Base-by-base conservation (phyloP, 1,140 invertebrate species). In the Plectrocnemia conspersa region DNA sequence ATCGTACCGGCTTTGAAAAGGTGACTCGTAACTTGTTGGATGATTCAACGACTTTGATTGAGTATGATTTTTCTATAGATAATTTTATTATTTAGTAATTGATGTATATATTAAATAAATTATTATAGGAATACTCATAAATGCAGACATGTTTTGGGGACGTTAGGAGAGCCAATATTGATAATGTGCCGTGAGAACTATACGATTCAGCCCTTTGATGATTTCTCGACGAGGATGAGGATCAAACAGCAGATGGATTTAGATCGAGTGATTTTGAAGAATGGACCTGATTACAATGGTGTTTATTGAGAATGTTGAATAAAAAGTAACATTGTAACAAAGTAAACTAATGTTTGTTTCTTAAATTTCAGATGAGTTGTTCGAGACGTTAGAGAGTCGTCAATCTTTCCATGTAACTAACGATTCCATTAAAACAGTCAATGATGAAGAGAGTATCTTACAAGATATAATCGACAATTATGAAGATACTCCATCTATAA, bases 61-160 rank as follows among this genome's bases (percentile, higher is more conserved):
- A 25, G 10, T 11, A 36, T 36, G 1, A 15, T 27, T 50, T 50
- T 25, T 16, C 15, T 3, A 50, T 50, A 11, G 21, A n/a, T 19
- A 33, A 10, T 2, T 27, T 4, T 40, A 13, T 7, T 3, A 13
- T 42, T 42, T 22, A 10, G 21, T 5, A 3, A 9, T 38, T 38
- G 18, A 38, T 38, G 13, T 16, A 27, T 25, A 16, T n/a, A 13
- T 25, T 19, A 13, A 27, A 44, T 44, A 48, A 33, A 21, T 19
- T 25, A 29, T 9, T 49, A 11, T 54, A 35, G 44, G 10, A 45
- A 35, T 38, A 32, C 19, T 10, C 57, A 52, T 9, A 42, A 25
- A 13, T 59, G 57, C 23, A 54, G 48, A 50, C 53, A 54, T 32
- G 57, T 59, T n/a, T 16, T 59, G 7, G 52, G 57, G 11, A 48